phyloP scores from a whole-genome alignment of 1,140 invertebrate species.

The Apis mellifera region DNA sequence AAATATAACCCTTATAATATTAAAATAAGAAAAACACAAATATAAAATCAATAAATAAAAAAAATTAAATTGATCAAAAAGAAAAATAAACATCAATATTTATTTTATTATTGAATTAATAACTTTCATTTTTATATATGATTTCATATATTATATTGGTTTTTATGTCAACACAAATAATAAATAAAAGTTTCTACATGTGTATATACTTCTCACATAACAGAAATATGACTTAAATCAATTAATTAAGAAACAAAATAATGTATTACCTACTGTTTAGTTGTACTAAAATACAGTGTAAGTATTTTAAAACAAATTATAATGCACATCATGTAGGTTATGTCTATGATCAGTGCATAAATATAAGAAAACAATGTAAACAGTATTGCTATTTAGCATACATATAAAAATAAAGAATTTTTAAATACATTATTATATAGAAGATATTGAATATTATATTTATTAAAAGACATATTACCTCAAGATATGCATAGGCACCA shows the following conservation, averaged over 20 bases:
- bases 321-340: slow-evolving; percentile 64
- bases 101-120: not conserved
- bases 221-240: slow-evolving; percentile 23
- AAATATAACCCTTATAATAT: not conserved
- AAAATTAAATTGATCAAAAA: not conserved
- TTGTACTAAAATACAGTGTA: not conserved
- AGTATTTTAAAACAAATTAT: slow-evolving; percentile 19
- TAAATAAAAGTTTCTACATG: not conserved
- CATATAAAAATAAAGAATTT: not conserved
- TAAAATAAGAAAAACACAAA: not conserved
- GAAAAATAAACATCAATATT: not conserved
- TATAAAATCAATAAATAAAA: not conserved
- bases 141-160: not conserved
- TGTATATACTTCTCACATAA: not conserved
- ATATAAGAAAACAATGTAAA: slow-evolving; percentile 70
- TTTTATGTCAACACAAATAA: slow-evolving; percentile 5
- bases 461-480: slow-evolving; percentile 67
- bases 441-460: not conserved
- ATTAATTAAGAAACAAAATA: not conserved
- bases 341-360: slow-evolving; percentile 56
- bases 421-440: not conserved
- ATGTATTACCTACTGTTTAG: not conserved
- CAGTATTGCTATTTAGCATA: slow-evolving; percentile 61
- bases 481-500: slow-evolving; percentile 79
- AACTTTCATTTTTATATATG: not conserved